Evolutionary conservation across 2,797 vertebrate genomes (phyloP).

Genomic region (Sebastes steindachneri): DNA sequence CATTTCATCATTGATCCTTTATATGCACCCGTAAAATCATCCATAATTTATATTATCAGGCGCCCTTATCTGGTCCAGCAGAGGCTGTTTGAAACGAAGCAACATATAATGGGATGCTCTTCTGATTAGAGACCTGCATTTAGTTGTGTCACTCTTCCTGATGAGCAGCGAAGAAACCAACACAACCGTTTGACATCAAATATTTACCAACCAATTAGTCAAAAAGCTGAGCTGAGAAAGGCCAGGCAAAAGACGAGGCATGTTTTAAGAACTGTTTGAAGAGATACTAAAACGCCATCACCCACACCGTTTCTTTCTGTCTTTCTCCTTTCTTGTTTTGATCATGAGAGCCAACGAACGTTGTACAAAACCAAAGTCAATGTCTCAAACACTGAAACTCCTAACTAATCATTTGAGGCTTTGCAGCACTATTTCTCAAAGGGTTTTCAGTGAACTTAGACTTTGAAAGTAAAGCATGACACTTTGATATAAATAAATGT

Average conservation of each 20-base stretch:
- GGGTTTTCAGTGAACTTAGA: neutral
- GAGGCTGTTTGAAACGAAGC: conserved; percentile 31
- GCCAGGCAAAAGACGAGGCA: neutral
- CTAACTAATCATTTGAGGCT: neutral
- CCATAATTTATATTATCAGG: conserved; percentile 58
- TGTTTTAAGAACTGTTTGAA: conserved; percentile 8
- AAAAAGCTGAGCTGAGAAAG: neutral
- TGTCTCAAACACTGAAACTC: neutral
- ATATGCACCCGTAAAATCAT: conserved; percentile 57
- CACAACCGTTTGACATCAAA: conserved; percentile 36
- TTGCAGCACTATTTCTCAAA: neutral
- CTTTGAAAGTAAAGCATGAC: neutral
- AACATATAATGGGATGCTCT: neutral
- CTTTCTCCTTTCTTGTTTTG: neutral
- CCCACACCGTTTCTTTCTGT: neutral
- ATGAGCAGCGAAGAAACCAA: neutral
- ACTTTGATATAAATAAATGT: neutral
- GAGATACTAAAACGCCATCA: neutral
- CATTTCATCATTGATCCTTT: conserved; percentile 68
- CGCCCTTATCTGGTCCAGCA: conserved; percentile 22
- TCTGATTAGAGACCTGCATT: conserved; percentile 28
- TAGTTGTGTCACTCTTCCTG: neutral
- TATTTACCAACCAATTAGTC: conserved; percentile 48
- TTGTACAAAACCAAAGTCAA: neutral
- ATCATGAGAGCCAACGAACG: neutral